These are phyloP conservation scores for Oenanthe oenanthe DNA, from an alignment of 2,113 vertebrate genomes.

Conservation along the genomic window DNA sequence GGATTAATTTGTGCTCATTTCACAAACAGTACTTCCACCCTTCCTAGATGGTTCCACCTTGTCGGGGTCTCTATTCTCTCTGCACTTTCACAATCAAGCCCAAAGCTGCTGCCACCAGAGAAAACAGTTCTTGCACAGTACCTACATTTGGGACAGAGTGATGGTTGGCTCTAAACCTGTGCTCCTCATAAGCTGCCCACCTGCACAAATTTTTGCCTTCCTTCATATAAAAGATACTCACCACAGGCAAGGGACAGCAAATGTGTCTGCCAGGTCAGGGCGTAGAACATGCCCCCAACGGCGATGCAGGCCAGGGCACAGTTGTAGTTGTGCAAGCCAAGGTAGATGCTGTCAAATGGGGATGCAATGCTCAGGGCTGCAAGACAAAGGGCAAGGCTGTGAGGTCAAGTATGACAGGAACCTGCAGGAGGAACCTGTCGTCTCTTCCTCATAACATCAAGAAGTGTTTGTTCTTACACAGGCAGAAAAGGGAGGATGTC, in stretches of 20 bases:
- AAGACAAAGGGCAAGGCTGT: neutral
- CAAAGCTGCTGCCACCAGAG: neutral
- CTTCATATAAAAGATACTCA: conserved; percentile 54
- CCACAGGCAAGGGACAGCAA: conserved; percentile 87
- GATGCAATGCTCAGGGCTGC: conserved; percentile 89
- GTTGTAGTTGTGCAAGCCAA: conserved; percentile 95
- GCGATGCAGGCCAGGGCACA: conserved; percentile 89
- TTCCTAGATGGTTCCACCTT: neutral
- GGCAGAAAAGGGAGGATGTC: neutral
- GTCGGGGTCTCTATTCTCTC: neutral
- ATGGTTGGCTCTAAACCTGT: neutral
- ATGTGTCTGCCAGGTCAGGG: conserved; percentile 95
- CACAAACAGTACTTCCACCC: neutral
- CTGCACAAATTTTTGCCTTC: neutral
- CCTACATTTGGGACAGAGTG: neutral
- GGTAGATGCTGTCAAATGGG: conserved; percentile 87
- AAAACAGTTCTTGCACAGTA: neutral
- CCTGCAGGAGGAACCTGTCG: neutral
- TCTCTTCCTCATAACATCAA: neutral
- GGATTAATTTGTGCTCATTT: neutral
- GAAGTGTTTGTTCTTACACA: fast-evolving
- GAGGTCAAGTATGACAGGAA: neutral
- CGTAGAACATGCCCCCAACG: conserved; percentile 93
- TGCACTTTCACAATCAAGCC: neutral
- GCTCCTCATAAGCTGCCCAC: neutral